These are phyloP conservation scores for Drosophila acutilabella DNA, from an alignment of 2,888 invertebrate genomes.

Conservation along the genomic window DNA sequence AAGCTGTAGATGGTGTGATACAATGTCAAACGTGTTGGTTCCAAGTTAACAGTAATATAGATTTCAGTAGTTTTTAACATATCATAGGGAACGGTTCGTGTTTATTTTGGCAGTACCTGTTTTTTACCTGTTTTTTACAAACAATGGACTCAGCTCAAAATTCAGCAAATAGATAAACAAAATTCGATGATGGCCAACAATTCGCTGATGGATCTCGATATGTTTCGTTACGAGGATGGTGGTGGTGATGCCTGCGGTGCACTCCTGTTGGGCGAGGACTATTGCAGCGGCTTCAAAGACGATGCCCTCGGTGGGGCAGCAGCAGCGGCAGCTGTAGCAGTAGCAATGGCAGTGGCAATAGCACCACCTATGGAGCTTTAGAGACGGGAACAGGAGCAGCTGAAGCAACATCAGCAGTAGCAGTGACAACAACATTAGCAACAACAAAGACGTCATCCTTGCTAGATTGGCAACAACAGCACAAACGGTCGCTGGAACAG, in stretches of 20 bases:
- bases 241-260: slow-evolving; percentile 64
- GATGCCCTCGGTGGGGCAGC: slow-evolving; percentile 6
- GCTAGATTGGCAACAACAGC: slow-evolving; percentile 8
- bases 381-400: background rate
- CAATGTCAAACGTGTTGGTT: background rate
- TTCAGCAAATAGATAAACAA: slow-evolving; percentile 47
- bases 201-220: slow-evolving; percentile 35
- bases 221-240: slow-evolving; percentile 60
- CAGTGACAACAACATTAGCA: background rate
- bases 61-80: slow-evolving; percentile 61
- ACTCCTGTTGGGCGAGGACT: slow-evolving; percentile 37
- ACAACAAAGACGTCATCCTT: slow-evolving; percentile 2
- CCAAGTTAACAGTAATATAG: background rate
- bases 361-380: slow-evolving; percentile 4
- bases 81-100: slow-evolving; percentile 67
- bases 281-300: slow-evolving; percentile 26
- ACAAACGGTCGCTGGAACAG: background rate
- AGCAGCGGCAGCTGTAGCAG: background rate
- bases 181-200: slow-evolving; percentile 45
- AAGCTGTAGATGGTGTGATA: background rate
- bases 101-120: slow-evolving; percentile 50
- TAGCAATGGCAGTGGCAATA: background rate
- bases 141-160: slow-evolving; percentile 64
- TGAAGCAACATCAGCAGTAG: background rate
- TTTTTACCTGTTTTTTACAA: slow-evolving; percentile 48